These are phyloP conservation scores for Drosophila neotestacea DNA, from an alignment of 2,888 invertebrate genomes.

Conservation along the genomic window DNA sequence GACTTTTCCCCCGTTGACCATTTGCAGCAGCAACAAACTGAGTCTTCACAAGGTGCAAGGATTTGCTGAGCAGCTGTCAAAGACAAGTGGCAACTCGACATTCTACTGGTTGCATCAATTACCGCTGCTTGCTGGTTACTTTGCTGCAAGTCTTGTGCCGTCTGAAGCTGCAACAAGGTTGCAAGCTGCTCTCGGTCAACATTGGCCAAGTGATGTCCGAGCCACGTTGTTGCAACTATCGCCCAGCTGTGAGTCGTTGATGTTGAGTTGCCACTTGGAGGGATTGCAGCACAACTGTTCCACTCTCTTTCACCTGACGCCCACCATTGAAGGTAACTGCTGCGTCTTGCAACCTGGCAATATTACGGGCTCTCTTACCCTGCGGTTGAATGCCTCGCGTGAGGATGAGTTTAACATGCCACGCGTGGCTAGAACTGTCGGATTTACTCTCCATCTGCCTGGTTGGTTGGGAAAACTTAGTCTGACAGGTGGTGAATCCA, in stretches of 20 bases:
- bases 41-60: conserved; percentile 59
- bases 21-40: conserved; percentile 79
- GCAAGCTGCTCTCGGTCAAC: conserved; percentile 8
- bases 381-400: conserved; percentile 71
- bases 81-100: not conserved
- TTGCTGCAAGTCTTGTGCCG: conserved; percentile 36
- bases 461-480: conserved; percentile 58
- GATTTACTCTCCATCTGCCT: conserved; percentile 70
- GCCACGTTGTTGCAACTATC: conserved; percentile 51
- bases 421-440: conserved; percentile 39
- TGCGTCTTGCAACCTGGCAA: conserved; percentile 52
- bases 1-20: conserved; percentile 66
- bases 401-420: conserved; percentile 66
- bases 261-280: conserved; percentile 68
- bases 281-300: conserved; percentile 52
- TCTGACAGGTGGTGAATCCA: conserved; percentile 58
- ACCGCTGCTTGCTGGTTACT: conserved; percentile 63
- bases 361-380: conserved; percentile 49
- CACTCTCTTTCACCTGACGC: conserved; percentile 57
- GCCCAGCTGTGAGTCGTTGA: conserved; percentile 71
- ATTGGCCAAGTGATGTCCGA: conserved; percentile 22
- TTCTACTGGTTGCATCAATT: conserved; percentile 60
- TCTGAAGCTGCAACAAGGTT: conserved; percentile 30
- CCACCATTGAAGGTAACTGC: conserved; percentile 67
- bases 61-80: conserved; percentile 56